phyloP scores from a whole-genome alignment of 2,797 vertebrate species.

The Erpetoichthys calabaricus region DNA sequence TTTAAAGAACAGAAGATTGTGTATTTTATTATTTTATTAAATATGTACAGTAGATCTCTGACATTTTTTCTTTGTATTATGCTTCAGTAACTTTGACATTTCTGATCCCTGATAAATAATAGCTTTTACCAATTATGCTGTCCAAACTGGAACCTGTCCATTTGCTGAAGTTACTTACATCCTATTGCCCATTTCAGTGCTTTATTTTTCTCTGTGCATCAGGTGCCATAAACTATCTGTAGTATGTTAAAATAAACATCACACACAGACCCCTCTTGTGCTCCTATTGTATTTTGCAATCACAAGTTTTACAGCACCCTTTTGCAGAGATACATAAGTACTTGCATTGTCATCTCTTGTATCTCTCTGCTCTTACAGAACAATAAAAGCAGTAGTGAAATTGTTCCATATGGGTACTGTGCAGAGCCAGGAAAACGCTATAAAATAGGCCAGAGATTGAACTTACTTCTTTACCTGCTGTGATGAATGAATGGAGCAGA shows the following conservation, averaged over 20 bases:
- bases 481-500: constrained; percentile 9
- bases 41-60: too few relatives aligned
- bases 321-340: neutral
- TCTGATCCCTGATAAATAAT: too few relatives aligned
- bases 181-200: too few relatives aligned
- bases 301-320: neutral
- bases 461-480: constrained; percentile 5
- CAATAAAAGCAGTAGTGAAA: constrained; percentile 2
- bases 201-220: too few relatives aligned
- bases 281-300: neutral
- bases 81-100: too few relatives aligned
- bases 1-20: too few relatives aligned
- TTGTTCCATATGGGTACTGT: constrained; percentile 1
- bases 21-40: too few relatives aligned
- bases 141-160: too few relatives aligned
- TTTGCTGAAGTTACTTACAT: too few relatives aligned
- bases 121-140: too few relatives aligned
- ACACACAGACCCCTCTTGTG: neutral
- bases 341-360: neutral
- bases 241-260: constrained; percentile 1
- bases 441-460: constrained; percentile 7
- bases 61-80: too few relatives aligned
- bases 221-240: neutral
- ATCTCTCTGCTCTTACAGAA: constrained; percentile 8
- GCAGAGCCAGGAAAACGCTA: neutral